Evolutionary conservation across 1,140 invertebrate species (phyloP), one percentile per base, ranked within the genome.

Genomic region (Neocloeon triangulifer): DNA sequence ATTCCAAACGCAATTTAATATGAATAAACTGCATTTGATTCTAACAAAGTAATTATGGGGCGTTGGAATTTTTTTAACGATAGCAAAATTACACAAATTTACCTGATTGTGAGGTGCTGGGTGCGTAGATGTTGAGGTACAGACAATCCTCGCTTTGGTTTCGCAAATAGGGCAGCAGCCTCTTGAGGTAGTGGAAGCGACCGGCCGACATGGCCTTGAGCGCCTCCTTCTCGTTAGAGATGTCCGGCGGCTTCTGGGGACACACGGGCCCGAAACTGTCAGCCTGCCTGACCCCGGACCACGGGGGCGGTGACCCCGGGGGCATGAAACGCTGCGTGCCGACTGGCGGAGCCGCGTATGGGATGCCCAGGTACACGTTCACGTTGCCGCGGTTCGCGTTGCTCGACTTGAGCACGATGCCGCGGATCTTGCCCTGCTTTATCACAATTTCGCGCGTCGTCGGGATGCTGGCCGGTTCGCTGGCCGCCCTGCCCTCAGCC

Each of bases 71-170:
- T n/a, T n/a, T n/a, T n/a, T n/a, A n/a, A n/a, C n/a, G n/a, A n/a
- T n/a, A n/a, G n/a, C n/a, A n/a, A n/a, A n/a, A n/a, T n/a, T n/a
- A n/a, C n/a, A n/a, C n/a, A n/a, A n/a, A n/a, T n/a, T n/a, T n/a
- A n/a, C n/a, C n/a, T n/a, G n/a, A n/a, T n/a, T n/a, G n/a, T n/a
- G n/a, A n/a, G 47, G 63, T 59, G 43, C 69, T 64, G 8, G 88
- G 86, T n/a, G 80, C 69, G 47, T 88, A 94, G 34, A 95, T 71
- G 51, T 94, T 94, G 30, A 95, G 60, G 48, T 85, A 86, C 6
- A 94, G 55, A 47, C 88, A 95, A 52, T 95, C 85, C 56, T 94
- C 88, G 30, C 66, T 78, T 52, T 91, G 76, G 39, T 82, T 68
- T 30, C 55, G 59, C 16, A 92, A 54, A 43, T 69, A 71, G 0